Base-by-base conservation (phyloP, 64 coral and sea anemone species). In the Platygyra sinensis region DNA sequence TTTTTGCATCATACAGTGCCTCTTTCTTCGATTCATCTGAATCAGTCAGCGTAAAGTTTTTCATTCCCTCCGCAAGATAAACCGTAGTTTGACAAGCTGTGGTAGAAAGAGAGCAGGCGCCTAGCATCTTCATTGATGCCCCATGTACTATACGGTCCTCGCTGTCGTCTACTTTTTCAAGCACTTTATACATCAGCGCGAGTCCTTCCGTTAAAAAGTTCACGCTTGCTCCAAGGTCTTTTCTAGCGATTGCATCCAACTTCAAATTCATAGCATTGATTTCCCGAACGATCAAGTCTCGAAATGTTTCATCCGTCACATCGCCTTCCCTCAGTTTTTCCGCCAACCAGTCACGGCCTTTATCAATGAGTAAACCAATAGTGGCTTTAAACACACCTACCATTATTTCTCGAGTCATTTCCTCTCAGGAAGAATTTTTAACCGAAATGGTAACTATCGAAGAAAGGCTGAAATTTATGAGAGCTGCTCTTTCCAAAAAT, bases 191-290 rank as follows among this genome's bases (percentile, higher is more conserved):
- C 5, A 89, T 59, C 10, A 89, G 63, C 49, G 39, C 31, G 36
- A 94, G 65, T 30, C 93, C 93, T 89, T 94, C 87, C 76, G 67
- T 52, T 20, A 94, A 89, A 22, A 90, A 94, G 62, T 65, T 78
- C 2, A 94, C 27, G 33, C 93, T 90, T 2, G 71, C 42, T 42
- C 84, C 28, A 27, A 94, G 62, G 73, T 83, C 80, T 8, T 64
- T 72, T 57, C 93, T 67, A 24, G 93, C 79, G 69, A 94, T 30
- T 10, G 72, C 80, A 74, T 94, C 87, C 31, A 94, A 38, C 54
- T 90, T 94, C 7, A 33, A 62, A 50, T 94, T 86, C 6, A 94
- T 78, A 54, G 78, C 74, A 38, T 94, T 51, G 13, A 94, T 73
- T 80, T 89, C 80, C 77, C 60, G 52, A 49, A 94, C 52, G 36